Evolutionary conservation across 2,797 vertebrate species (phyloP).

Genomic region (Ctenochaetus hawaiiensis): DNA sequence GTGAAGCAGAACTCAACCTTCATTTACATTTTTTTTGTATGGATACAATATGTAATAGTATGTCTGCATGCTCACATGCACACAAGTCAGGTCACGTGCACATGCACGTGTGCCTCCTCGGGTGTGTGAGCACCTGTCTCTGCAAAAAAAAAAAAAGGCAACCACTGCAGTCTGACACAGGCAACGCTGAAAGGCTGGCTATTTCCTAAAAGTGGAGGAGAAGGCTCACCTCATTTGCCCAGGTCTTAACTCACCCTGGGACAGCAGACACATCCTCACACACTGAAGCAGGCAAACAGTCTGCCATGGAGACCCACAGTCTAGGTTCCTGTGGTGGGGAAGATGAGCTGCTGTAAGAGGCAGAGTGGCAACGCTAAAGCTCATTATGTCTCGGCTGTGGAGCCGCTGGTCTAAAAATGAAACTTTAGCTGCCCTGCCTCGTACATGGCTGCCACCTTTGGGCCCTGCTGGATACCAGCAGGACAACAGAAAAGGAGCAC

Average conservation of each 20-base stretch:
- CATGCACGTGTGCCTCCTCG: conserved; percentile 32
- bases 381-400: conserved; percentile 76
- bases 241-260: conserved; percentile 70
- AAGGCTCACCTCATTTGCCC: conserved; percentile 75
- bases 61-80: conserved; percentile 18
- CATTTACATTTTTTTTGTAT: conserved; percentile 2
- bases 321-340: conserved; percentile 72
- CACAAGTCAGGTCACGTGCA: conserved; percentile 43
- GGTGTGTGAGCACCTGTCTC: conserved; percentile 44
- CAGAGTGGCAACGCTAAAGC: conserved; percentile 78
- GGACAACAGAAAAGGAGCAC: conserved; percentile 49
- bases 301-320: conserved; percentile 67
- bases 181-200: conserved; percentile 49
- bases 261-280: conserved; percentile 66
- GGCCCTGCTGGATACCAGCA: conserved; percentile 69
- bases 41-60: conserved; percentile 24
- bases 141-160: not conserved
- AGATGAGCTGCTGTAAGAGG: conserved; percentile 80
- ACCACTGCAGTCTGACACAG: conserved; percentile 37
- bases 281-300: conserved; percentile 65
- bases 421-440: conserved; percentile 64
- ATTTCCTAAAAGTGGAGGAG: conserved; percentile 62
- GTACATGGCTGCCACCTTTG: conserved; percentile 65
- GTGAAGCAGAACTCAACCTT: conserved; percentile 19
- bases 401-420: conserved; percentile 75